phyloP scores from a whole-genome alignment of 2,797 vertebrate species.

The Cynopterus sphinx region DNA sequence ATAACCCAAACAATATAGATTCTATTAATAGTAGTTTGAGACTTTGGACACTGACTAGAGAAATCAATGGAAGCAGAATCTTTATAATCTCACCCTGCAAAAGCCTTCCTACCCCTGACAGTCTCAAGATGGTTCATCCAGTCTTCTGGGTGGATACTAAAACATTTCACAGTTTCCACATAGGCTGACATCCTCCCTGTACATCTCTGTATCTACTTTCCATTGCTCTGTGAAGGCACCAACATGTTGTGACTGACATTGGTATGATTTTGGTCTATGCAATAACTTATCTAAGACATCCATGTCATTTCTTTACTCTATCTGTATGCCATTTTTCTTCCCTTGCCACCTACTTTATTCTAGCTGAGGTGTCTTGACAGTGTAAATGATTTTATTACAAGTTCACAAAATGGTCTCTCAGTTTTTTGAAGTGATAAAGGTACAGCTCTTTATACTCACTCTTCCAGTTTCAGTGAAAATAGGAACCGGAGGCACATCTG shows the following conservation, averaged over 20 bases:
- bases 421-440: not conserved
- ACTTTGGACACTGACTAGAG: not conserved
- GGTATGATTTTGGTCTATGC: not conserved
- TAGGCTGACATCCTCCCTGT: not conserved
- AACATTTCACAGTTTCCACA: not conserved
- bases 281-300: not conserved
- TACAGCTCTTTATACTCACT: not conserved
- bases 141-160: not conserved
- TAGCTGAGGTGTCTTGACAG: not conserved
- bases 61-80: not conserved
- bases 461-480: not conserved
- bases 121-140: not conserved
- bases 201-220: not conserved
- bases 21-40: not conserved
- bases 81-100: not conserved
- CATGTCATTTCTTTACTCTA: not conserved
- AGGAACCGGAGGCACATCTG: not conserved
- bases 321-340: not conserved
- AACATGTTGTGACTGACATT: not conserved
- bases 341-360: not conserved
- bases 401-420: not conserved
- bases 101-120: not conserved
- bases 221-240: not conserved
- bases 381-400: not conserved
- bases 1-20: not conserved